Conservation (phyloP, 2,888 invertebrate genomes). For the Timema cristinae region DNA sequence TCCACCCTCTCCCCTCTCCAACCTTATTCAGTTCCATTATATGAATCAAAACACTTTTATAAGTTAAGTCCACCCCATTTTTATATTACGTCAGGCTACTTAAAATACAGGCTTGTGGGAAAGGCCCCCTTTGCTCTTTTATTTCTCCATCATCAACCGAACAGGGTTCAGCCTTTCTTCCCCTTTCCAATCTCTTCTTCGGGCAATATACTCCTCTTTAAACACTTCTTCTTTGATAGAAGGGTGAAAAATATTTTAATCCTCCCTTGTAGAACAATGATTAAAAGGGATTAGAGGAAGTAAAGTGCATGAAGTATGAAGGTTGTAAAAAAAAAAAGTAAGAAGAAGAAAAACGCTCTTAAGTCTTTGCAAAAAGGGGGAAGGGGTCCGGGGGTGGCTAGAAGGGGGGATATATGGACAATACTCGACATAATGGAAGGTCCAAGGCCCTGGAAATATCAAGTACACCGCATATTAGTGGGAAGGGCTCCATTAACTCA, state of each 20-base stretch:
- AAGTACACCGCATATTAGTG: no score
- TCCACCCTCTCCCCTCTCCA: no score
- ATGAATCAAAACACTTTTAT: slow-evolving; percentile 13
- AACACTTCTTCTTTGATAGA: slow-evolving; percentile 7
- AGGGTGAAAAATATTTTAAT: slow-evolving; percentile 17
- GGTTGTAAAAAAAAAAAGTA: not conserved
- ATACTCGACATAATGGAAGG: no score
- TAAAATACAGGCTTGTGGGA: not conserved
- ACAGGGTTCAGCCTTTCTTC: not conserved
- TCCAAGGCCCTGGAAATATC: no score
- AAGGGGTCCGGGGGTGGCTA: no score
- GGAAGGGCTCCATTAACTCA: no score
- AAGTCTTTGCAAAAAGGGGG: no score
- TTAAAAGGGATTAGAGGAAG: slow-evolving; percentile 16
- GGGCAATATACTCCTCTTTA: not conserved
- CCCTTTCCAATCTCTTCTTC: not conserved
- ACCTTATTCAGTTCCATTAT: not conserved
- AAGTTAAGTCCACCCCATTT: slow-evolving; percentile 14
- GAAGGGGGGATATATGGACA: no score
- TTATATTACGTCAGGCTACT: slow-evolving; percentile 15
- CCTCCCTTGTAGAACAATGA: slow-evolving; percentile 15
- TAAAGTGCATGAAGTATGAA: slow-evolving; percentile 15
- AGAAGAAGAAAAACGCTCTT: no score
- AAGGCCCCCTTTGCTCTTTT: not conserved
- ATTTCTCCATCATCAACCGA: not conserved